phyloP scores from a whole-genome alignment of 92 coral and sea anemone genomes.

The Siderastrea radians region DNA sequence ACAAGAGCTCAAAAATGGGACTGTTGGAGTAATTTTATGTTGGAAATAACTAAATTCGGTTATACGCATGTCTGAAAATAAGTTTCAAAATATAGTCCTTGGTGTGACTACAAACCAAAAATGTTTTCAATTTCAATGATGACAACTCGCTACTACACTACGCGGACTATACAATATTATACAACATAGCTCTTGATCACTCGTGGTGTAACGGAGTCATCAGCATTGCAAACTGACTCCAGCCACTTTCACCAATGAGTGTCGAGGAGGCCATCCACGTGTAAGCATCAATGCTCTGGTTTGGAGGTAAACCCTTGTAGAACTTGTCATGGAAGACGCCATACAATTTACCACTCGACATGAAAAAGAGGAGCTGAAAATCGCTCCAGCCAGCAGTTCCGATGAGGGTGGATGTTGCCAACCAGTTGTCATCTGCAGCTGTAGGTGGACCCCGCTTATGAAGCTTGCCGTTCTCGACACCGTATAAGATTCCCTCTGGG shows the following conservation, averaged over 20 bases:
- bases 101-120: too few relatives aligned
- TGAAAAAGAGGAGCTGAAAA: constrained; percentile 22
- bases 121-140: too few relatives aligned
- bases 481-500: constrained; percentile 25
- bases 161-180: too few relatives aligned
- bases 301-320: constrained; percentile 23
- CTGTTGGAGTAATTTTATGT: too few relatives aligned
- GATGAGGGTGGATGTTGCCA: constrained; percentile 4
- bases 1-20: too few relatives aligned
- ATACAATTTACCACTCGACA: constrained; percentile 16
- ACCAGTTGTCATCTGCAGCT: constrained; percentile 6
- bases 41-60: too few relatives aligned
- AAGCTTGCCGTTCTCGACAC: constrained; percentile 21
- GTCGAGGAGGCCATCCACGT: constrained; percentile 17
- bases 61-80: too few relatives aligned
- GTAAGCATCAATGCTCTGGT: not conserved
- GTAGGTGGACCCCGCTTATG: constrained; percentile 17
- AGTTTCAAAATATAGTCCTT: too few relatives aligned
- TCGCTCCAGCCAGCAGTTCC: constrained; percentile 21
- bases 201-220: constrained; percentile 7
- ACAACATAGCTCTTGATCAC: not conserved
- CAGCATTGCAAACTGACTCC: constrained; percentile 30
- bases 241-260: constrained; percentile 38
- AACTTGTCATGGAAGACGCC: not conserved
- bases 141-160: too few relatives aligned